Percentiles rank a stretch among this genome's conserved stretches.
Evolutionary conservation across 2,797 vertebrate species (phyloP).

Genomic region (Carduelis carduelis): DNA sequence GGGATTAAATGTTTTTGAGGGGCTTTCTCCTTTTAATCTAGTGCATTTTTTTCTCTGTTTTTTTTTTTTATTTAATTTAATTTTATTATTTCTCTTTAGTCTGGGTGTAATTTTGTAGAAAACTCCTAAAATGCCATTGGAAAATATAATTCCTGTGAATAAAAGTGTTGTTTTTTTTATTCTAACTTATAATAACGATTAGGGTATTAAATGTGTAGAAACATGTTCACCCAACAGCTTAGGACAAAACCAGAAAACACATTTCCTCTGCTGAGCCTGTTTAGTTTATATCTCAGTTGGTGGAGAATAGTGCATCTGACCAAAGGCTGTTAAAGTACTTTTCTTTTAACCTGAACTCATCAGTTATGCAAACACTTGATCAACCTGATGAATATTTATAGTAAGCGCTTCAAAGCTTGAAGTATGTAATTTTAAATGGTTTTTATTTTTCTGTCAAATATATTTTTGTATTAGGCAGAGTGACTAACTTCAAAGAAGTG

Average conservation of each 20-base stretch:
- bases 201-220: neutral
- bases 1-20: neutral
- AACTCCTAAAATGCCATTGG: neutral
- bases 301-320: neutral
- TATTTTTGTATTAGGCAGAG: neutral
- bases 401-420: neutral
- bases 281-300: neutral
- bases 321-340: neutral
- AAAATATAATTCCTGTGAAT: neutral
- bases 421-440: neutral
- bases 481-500: neutral
- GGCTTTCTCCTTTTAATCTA: neutral
- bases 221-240: neutral
- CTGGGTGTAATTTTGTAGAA: neutral
- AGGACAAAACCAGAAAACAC: neutral
- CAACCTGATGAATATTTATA: neutral
- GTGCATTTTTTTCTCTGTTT: neutral
- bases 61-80: neutral
- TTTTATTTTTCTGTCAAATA: constrained; percentile 4
- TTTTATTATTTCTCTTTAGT: neutral
- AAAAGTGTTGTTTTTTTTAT: neutral
- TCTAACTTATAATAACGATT: neutral
- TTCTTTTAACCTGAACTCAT: neutral
- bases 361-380: neutral
- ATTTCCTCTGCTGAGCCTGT: neutral